Evolutionary conservation across 2,888 invertebrate genomes (phyloP).

Genomic region (Synanthedon tipuliformis): DNA sequence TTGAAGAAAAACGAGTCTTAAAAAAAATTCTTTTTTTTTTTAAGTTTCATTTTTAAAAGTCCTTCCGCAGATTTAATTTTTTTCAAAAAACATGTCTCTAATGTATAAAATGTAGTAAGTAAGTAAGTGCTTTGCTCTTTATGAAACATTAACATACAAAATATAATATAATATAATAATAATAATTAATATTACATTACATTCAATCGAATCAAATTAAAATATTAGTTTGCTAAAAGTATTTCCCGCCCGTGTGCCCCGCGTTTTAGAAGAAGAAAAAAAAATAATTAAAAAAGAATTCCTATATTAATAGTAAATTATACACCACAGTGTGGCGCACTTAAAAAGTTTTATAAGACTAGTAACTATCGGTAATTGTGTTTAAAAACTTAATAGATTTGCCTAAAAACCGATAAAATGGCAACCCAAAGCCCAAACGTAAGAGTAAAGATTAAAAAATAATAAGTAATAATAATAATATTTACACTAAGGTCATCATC

Average conservation of each 20-base stretch:
- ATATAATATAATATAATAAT: too few species aligned
- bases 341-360: slow-evolving; percentile 15
- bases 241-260: neutral
- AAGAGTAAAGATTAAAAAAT: slow-evolving; percentile 7
- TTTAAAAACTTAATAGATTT: slow-evolving; percentile 1
- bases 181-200: too few species aligned
- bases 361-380: slow-evolving; percentile 14
- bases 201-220: too few species aligned
- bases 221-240: too few species aligned
- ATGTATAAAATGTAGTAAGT: too few species aligned
- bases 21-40: too few species aligned
- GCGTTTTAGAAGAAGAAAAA: neutral
- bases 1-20: too few species aligned
- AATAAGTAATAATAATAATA: slow-evolving; percentile 9
- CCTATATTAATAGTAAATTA: neutral
- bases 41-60: too few species aligned
- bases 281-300: neutral
- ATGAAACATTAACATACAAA: too few species aligned
- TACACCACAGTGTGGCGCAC: neutral
- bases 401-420: slow-evolving; percentile 8
- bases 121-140: too few species aligned
- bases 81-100: too few species aligned
- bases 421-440: slow-evolving; percentile 10
- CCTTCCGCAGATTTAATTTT: too few species aligned
- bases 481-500: neutral